phyloP scores from a whole-genome alignment of 2,888 invertebrate genomes.

The Drosophila helvetica region DNA sequence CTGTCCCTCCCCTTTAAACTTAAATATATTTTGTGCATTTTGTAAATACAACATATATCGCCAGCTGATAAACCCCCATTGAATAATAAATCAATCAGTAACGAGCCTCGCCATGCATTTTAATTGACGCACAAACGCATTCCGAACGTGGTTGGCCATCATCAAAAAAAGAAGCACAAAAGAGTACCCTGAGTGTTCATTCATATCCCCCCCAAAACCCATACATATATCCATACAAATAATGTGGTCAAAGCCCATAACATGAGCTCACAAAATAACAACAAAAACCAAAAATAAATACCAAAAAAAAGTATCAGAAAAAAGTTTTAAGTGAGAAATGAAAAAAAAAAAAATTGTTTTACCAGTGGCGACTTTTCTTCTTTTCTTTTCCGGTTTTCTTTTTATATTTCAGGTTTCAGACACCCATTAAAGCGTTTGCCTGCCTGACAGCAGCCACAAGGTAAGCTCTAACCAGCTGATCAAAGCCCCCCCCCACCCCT shows the following conservation, averaged over 20 bases:
- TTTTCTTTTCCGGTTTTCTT: slow-evolving; percentile 80
- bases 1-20: slow-evolving; percentile 7
- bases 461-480: slow-evolving; percentile 78
- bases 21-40: slow-evolving; percentile 47
- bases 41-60: slow-evolving; percentile 49
- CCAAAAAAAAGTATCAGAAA: slow-evolving; percentile 29
- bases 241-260: slow-evolving; percentile 45
- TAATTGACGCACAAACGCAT: slow-evolving; percentile 33
- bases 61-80: background rate
- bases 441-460: slow-evolving; percentile 84
- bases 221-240: slow-evolving; percentile 30
- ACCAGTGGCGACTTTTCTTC: slow-evolving; percentile 79
- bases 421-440: slow-evolving; percentile 84
- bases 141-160: slow-evolving; percentile 62
- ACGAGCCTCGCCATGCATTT: slow-evolving; percentile 33
- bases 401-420: slow-evolving; percentile 84
- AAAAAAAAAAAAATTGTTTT: slow-evolving; percentile 54
- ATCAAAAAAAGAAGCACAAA: slow-evolving; percentile 3
- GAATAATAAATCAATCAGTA: slow-evolving; percentile 33
- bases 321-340: slow-evolving; percentile 43
- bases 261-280: slow-evolving; percentile 37
- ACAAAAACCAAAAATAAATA: slow-evolving; percentile 24
- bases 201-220: slow-evolving; percentile 15
- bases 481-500: slow-evolving; percentile 28
- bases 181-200: slow-evolving; percentile 18